Percentiles rank a stretch among this genome's conserved stretches.
phyloP scores from a whole-genome alignment of 2,888 invertebrate species.

The Molorchus minor region DNA sequence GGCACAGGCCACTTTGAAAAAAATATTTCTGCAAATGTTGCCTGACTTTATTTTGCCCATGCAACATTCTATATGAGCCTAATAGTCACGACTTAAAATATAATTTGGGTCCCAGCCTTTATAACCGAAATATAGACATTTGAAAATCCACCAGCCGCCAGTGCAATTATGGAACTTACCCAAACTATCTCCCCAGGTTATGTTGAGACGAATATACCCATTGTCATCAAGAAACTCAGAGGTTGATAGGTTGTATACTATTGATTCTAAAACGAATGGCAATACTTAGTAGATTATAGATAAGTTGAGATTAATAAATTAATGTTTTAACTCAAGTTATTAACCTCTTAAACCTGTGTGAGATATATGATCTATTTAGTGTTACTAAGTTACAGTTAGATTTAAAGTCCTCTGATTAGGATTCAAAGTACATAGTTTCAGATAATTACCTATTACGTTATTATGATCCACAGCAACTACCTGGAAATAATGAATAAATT shows the following conservation, averaged over 20 bases:
- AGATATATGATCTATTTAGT: too few relatives aligned
- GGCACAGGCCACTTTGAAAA: too few relatives aligned
- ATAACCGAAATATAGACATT: neutral
- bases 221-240: slow-evolving; percentile 13
- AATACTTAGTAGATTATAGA: neutral
- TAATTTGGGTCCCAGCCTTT: neutral
- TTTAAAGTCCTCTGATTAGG: neutral
- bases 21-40: neutral
- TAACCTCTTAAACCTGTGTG: too few relatives aligned
- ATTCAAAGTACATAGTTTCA: slow-evolving; percentile 4
- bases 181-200: slow-evolving; percentile 17
- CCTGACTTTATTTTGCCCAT: neutral
- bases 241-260: slow-evolving; percentile 6
- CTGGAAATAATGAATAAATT: too few relatives aligned
- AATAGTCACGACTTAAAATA: neutral
- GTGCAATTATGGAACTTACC: slow-evolving; percentile 11
- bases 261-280: slow-evolving; percentile 1
- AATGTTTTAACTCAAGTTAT: slow-evolving; percentile 3
- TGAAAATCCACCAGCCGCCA: neutral
- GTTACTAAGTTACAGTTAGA: too few relatives aligned
- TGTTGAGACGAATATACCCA: slow-evolving; percentile 26
- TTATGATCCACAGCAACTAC: too few relatives aligned
- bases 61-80: neutral
- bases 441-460: too few relatives aligned
- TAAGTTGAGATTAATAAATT: neutral